phyloP scores from a whole-genome alignment of 2,113 vertebrate species.

The Neotragus moschatus region DNA sequence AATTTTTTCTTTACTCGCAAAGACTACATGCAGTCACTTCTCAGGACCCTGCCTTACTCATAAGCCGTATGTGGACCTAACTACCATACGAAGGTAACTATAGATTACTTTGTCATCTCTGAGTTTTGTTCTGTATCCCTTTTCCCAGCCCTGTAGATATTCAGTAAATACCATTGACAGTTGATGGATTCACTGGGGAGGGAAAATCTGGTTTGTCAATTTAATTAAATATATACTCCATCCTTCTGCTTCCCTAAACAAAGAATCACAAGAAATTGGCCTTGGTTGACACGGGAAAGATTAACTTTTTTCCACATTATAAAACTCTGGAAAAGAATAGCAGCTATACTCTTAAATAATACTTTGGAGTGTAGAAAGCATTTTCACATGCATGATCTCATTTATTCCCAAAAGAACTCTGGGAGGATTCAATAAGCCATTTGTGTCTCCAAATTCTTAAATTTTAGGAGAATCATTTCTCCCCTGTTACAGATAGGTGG shows the following conservation, averaged over 20 bases:
- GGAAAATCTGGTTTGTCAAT: neutral
- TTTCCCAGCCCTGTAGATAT: neutral
- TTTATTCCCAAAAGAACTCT: neutral
- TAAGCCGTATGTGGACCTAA: neutral
- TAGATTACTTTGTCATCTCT: neutral
- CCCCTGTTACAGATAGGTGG: neutral
- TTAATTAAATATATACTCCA: constrained; percentile 5
- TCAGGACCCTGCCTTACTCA: neutral
- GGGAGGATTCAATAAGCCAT: neutral
- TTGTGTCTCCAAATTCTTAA: neutral
- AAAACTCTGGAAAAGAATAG: neutral
- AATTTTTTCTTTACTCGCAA: neutral
- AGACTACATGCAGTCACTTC: neutral
- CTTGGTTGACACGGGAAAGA: neutral
- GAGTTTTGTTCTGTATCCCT: neutral
- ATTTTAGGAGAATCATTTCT: neutral
- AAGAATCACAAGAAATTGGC: neutral
- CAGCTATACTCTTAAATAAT: neutral
- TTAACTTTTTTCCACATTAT: neutral
- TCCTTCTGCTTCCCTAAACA: neutral
- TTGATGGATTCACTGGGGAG: neutral
- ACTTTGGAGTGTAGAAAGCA: neutral
- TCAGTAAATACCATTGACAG: neutral
- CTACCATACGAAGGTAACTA: neutral
- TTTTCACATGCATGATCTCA: neutral